Base-by-base conservation (phyloP, 1,140 invertebrate genomes). In the Dinothrombium tinctorium region DNA sequence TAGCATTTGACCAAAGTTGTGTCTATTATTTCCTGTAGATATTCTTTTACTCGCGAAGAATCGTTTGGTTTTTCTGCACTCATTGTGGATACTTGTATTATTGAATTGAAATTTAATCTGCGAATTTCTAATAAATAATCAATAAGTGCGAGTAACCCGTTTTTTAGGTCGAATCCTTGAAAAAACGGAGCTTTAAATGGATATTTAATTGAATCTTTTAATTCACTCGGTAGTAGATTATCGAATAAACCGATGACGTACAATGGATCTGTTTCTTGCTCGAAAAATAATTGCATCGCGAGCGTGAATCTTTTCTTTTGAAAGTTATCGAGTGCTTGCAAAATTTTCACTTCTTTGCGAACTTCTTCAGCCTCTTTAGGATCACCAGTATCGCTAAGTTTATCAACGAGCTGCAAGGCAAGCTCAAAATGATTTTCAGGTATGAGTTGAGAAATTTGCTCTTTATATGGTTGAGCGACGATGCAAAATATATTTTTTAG, bases 1-100 rank as follows among this genome's bases (percentile, higher is more conserved):
- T 94, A 96, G 58, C 87, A 94, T 57, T 95, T 95, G 0, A 96
- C 61, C 33, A 96, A 58, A 1, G 87, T 92, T 3, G 87, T 95
- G 55, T 95, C 90, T 46, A 95, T 89, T 31, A 94, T 82, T 59
- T 89, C 82, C 19, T 87, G 56, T 24, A 90, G 20, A 36, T 36
- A 36, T 8, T 36, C 11, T 8, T 36, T 19, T 11, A 36, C 20
- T 22, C 19, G n/a, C 5, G 33, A 22, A 11, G 33, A 36, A n/a
- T n/a, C 20, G n/a, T 36, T n/a, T n/a, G n/a, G n/a, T n/a, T n/a
- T n/a, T n/a, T n/a, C n/a, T n/a, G n/a, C n/a, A n/a, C n/a, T n/a
- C n/a, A n/a, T n/a, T n/a, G n/a, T n/a, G n/a, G n/a, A n/a, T n/a
- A n/a, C n/a, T n/a, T n/a, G n/a, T n/a, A n/a, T n/a, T n/a, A n/a